Evolutionary conservation across 2,113 vertebrate species (phyloP).

Genomic region (Lepus timidus): DNA sequence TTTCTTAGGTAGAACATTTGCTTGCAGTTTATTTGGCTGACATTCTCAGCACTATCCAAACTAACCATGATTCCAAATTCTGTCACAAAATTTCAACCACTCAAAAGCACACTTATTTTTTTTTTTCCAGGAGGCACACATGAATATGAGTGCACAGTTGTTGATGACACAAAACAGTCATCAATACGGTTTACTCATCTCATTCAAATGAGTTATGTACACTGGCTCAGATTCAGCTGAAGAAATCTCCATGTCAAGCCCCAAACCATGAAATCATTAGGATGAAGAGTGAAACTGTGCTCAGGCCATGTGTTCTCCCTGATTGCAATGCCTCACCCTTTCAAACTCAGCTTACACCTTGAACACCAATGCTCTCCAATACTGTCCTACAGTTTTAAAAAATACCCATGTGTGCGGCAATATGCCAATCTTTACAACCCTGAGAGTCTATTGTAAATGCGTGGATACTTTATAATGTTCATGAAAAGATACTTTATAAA

Average conservation of each 20-base stretch:
- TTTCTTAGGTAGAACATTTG: constrained; percentile 60
- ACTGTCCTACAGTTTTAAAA: neutral
- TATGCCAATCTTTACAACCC: neutral
- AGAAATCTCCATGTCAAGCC: neutral
- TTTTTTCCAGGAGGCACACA: neutral
- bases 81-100: neutral
- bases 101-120: constrained; percentile 60
- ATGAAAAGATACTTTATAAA: no score
- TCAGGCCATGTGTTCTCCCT: neutral
- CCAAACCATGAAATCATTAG: neutral
- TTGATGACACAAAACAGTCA: constrained; percentile 50
- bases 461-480: no score
- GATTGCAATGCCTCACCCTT: neutral
- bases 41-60: constrained; percentile 35
- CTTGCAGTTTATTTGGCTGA: constrained; percentile 63
- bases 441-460: neutral
- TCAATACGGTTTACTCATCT: neutral
- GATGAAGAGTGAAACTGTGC: neutral
- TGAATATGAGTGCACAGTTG: constrained; percentile 6
- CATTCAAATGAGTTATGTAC: constrained; percentile 1
- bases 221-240: neutral
- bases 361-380: neutral
- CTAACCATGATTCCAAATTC: constrained; percentile 35
- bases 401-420: neutral
- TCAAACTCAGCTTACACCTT: neutral